Conservation (phyloP, 2,888 invertebrate genomes). For the Pachliopta kotzebuea region DNA sequence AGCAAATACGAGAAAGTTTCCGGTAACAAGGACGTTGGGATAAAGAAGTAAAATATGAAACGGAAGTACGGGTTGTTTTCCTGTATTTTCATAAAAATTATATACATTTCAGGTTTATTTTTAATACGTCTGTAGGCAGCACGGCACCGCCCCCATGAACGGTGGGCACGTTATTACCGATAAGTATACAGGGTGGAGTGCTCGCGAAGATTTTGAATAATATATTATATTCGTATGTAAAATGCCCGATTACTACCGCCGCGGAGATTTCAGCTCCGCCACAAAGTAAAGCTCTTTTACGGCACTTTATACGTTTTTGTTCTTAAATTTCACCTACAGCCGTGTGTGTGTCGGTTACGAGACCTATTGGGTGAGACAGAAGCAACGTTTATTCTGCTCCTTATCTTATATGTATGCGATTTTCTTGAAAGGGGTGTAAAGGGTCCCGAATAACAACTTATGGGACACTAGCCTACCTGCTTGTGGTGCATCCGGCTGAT, state of each 20-base stretch:
- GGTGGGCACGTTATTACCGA: constrained; percentile 64
- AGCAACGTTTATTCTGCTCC: constrained; percentile 44
- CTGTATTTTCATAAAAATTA: too few species aligned
- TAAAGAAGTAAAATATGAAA: too few species aligned
- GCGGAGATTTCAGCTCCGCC: constrained; percentile 67
- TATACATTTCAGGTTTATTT: too few species aligned
- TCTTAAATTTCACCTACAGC: constrained; percentile 63
- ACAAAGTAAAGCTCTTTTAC: constrained; percentile 72
- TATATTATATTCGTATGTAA: constrained; percentile 80
- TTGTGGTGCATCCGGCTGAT: too few species aligned
- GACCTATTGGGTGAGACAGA: constrained; percentile 40
- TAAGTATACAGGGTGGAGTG: constrained; percentile 70
- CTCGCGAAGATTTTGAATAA: constrained; percentile 77
- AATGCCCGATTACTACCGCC: constrained; percentile 78
- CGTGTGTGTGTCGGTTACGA: constrained; percentile 38
- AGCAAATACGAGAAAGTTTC: too few species aligned
- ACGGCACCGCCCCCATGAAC: constrained; percentile 6
- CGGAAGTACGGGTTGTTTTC: too few species aligned
- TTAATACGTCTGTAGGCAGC: not conserved
- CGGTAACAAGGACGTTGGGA: too few species aligned
- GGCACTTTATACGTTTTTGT: constrained; percentile 72
- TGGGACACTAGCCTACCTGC: too few species aligned
- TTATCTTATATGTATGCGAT: constrained; percentile 17
- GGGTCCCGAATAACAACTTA: too few species aligned
- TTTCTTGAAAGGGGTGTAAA: too few species aligned